A percentile compares a stretch with the other conserved stretches of the same genome.
Evolutionary conservation across 2,888 invertebrate genomes (phyloP).

Genomic region (Campoplex nolae): DNA sequence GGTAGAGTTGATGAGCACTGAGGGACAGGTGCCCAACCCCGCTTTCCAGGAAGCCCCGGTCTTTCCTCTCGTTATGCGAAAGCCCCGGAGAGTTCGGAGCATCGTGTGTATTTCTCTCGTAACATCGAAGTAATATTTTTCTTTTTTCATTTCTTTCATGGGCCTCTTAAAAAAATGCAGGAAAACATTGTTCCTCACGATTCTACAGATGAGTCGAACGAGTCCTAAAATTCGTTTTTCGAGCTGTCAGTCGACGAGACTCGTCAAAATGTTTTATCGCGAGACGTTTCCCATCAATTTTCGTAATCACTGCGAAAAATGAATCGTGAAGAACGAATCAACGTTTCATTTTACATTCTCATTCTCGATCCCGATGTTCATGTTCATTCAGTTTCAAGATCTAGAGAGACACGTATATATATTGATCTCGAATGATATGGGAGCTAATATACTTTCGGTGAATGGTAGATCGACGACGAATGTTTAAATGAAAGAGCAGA

Average conservation of each 20-base stretch:
- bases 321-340: not conserved
- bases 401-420: not conserved
- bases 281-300: too few relatives aligned
- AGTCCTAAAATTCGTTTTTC: not conserved
- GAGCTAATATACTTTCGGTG: conserved; percentile 23
- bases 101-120: conserved; percentile 27
- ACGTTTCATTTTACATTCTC: too few relatives aligned
- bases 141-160: not conserved
- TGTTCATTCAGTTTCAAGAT: conserved; percentile 33
- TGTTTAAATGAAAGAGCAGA: conserved; percentile 34
- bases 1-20: conserved; percentile 78
- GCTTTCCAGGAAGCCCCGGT: conserved; percentile 82
- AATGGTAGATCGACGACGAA: conserved; percentile 23
- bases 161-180: not conserved
- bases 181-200: not conserved
- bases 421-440: not conserved
- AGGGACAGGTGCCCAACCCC: conserved; percentile 84
- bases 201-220: not conserved
- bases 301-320: too few relatives aligned
- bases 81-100: conserved; percentile 55
- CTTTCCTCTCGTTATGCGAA: conserved; percentile 75
- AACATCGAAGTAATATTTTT: not conserved
- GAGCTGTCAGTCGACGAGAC: not conserved
- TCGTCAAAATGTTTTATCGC: not conserved
- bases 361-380: conserved; percentile 38